A percentile compares a stretch with the other conserved stretches of the same genome.
phyloP scores from a whole-genome alignment of 2,888 invertebrate species.

The Danaus chrysippus region DNA sequence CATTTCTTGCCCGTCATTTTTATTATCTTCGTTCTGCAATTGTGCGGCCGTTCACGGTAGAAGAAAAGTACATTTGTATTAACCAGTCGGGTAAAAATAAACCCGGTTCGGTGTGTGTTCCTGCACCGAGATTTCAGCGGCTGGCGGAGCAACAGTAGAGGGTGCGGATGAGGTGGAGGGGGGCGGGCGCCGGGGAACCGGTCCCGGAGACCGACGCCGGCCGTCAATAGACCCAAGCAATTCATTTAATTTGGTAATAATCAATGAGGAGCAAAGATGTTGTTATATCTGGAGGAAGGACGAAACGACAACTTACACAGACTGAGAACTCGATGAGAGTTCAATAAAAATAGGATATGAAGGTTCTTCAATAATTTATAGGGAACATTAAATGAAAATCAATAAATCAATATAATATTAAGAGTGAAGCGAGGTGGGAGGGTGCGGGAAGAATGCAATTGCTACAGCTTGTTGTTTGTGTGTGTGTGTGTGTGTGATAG shows the following conservation, averaged over 20 bases:
- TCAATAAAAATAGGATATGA: neutral
- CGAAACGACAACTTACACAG: too few species aligned
- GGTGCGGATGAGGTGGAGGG: slow-evolving; percentile 19
- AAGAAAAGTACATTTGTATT: slow-evolving; percentile 46
- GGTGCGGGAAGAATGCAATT: slow-evolving; percentile 12
- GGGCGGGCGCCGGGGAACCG: slow-evolving; percentile 28
- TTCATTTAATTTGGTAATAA: slow-evolving; percentile 37
- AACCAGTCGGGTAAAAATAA: slow-evolving; percentile 66
- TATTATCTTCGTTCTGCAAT: slow-evolving; percentile 12
- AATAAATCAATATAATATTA: slow-evolving; percentile 7
- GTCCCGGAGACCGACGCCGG: slow-evolving; percentile 30
- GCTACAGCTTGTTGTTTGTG: slow-evolving; percentile 8
- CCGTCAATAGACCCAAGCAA: slow-evolving; percentile 24
- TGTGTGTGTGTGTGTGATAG: slow-evolving; percentile 16
- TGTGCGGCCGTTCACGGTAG: slow-evolving; percentile 27
- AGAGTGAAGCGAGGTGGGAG: slow-evolving; percentile 6
- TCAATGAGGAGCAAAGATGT: slow-evolving; percentile 29
- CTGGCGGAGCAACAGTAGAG: slow-evolving; percentile 15
- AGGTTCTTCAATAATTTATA: neutral
- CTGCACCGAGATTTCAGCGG: slow-evolving; percentile 38
- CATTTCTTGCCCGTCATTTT: slow-evolving; percentile 10
- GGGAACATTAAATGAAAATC: neutral
- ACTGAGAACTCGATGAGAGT: too few species aligned
- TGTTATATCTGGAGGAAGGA: neutral
- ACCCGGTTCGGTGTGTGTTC: slow-evolving; percentile 43